Base-by-base conservation (phyloP, 2,888 invertebrate genomes). In the Belgica antarctica region DNA sequence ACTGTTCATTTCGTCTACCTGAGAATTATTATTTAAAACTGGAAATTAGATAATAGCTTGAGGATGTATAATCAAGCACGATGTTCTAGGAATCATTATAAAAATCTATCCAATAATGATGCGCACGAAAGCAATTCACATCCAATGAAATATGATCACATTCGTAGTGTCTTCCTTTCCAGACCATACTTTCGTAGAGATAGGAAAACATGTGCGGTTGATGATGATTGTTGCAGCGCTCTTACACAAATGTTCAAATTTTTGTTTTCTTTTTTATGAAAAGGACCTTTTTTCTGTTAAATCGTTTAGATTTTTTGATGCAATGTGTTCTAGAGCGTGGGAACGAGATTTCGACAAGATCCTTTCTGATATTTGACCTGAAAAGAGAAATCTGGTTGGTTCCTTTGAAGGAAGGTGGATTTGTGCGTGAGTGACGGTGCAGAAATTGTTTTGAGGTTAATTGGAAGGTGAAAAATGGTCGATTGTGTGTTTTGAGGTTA, bases 281-380 rank as follows among this genome's bases (percentile, higher is more conserved):
- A 46, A 59, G 59, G 59, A 59, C n/a, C 59, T 59, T 59, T 52
- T 52, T 52, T 4, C 2, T 52, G 15, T 52, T 59, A 52, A 10
- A 15, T 52, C 24, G 19, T 61, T 19, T 25, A 25, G 61, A 27
- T 61, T 17, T 28, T 28, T 61, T 27, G 52, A 52, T 59, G 59
- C 59, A 59, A 59, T 59, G 59, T 59, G 25, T 59, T 62, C 5
- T 62, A n/a, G 28, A 62, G 62, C 62, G 62, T 62, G 62, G 62
- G 62, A 62, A 62, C 34, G 34, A 25, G 27, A 27, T 62, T 57
- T 24, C 62, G 34, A 5, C 5, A 10, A 15, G 22, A 24, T 62
- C 62, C 62, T 62, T 28, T 31, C 8, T 28, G 8, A 27, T n/a
- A n/a, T 17, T 17, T 52, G 52, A 52, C 52, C 52, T 52, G 52